Base-by-base conservation (phyloP, 2,113 vertebrate species). In the Thunnus maccoyii region DNA sequence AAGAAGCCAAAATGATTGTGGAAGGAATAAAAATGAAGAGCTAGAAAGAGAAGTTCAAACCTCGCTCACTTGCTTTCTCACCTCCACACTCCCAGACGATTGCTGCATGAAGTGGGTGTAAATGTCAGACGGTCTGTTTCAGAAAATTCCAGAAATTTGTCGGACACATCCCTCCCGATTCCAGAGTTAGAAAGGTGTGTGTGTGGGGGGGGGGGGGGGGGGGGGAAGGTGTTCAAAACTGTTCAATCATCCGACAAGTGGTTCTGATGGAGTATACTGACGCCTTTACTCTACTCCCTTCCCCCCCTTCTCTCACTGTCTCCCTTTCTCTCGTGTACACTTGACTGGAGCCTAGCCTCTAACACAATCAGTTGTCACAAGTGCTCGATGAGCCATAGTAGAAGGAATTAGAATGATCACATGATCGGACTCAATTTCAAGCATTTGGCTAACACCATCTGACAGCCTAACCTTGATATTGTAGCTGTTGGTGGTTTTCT, bases 331-430 rank as follows among this genome's bases (percentile, higher is more conserved):
- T 72, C 55, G 52, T 52, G 61, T 18, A 51, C 8, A n/a, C 72
- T 41, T 78, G 47, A 57, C 54, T 58, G 71, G 36, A 77, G 66
- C 78, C 65, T 77, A 72, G 55, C 57, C 66, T 78, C 80, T 75
- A 76, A 67, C 71, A 50, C 54, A 57, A 58, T 64, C 22, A 76
- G 85, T 82, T 84, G 72, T 88, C 81, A 74, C 61, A 47, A n/a
- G 55, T 64, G 76, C 79, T 73, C 57, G 36, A 82, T 74, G 63
- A 87, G 71, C 71, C 71, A 32, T 63, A 55, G 63, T 58, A 20
- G 70, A 63, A 36, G 56, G 27, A 72, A 86, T 78, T 61, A 66
- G 76, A 58, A 75, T 20, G 52, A 83, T 86, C 82, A 72, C 80
- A 63, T 69, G 63, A 72, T 82, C 54, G 2, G 60, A 30, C 76